A percentile compares a stretch with the other conserved stretches of the same genome.
Evolutionary conservation across 2,888 invertebrate genomes (phyloP).

Genomic region (Reticulitermes lucifugus): DNA sequence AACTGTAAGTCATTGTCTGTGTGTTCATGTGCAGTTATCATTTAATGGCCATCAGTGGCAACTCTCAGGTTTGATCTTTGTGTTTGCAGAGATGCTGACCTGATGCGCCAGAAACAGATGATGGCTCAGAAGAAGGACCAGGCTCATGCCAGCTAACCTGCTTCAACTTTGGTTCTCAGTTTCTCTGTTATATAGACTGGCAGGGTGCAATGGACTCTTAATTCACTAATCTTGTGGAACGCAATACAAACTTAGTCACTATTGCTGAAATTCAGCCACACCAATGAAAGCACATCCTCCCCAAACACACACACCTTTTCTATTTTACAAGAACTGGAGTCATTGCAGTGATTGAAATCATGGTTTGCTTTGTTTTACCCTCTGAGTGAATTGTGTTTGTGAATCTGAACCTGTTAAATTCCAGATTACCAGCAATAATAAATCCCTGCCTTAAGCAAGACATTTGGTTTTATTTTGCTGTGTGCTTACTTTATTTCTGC

Average conservation of each 20-base stretch:
- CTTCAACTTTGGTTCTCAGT: neutral
- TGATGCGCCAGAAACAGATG: constrained; percentile 88
- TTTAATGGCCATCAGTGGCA: neutral
- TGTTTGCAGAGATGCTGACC: constrained; percentile 81
- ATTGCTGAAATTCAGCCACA: constrained; percentile 40
- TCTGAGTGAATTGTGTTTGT: constrained; percentile 5
- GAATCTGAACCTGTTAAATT: constrained; percentile 5
- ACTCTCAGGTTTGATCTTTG: constrained; percentile 48
- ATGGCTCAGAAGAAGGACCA: constrained; percentile 47
- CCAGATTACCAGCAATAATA: neutral
- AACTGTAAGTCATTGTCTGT: neutral
- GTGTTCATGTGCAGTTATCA: neutral
- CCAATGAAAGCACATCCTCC: neutral
- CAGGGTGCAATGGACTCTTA: constrained; percentile 37
- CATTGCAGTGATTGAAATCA: neutral
- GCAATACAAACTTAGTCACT: constrained; percentile 25
- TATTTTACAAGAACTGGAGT: neutral
- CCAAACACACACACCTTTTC: no score
- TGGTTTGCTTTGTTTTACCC: neutral
- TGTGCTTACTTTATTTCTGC: neutral
- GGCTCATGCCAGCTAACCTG: constrained; percentile 45
- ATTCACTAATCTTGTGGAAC: constrained; percentile 40
- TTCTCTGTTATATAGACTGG: constrained; percentile 13
- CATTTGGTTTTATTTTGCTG: neutral
- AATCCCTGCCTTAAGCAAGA: constrained; percentile 12